Conservation (phyloP, 1,140 invertebrate genomes). For the Calephelis nemesis region DNA sequence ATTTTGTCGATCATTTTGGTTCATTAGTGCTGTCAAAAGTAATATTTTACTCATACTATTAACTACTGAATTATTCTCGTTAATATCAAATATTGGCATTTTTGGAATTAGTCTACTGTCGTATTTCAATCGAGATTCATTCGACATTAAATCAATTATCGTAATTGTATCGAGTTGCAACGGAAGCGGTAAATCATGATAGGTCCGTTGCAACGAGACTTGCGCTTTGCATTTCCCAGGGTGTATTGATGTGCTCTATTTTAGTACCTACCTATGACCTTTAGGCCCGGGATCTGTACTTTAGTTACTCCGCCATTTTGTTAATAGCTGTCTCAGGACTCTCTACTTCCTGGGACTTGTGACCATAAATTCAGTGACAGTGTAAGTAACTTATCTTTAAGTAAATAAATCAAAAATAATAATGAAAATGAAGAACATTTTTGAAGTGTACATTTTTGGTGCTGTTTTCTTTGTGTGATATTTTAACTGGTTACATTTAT, state of each 20-base stretch:
- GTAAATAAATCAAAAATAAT: not conserved
- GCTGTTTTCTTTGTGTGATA: too few species aligned
- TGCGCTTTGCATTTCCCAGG: constrained; percentile 31
- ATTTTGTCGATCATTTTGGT: too few species aligned
- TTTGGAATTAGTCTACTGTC: too few species aligned
- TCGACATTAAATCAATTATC: not conserved
- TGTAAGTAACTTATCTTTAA: not conserved
- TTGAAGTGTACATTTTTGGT: too few species aligned
- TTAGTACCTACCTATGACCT: not conserved
- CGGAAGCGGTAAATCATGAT: constrained; percentile 6
- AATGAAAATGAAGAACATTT: too few species aligned
- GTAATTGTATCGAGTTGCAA: constrained; percentile 22
- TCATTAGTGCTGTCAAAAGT: too few species aligned
- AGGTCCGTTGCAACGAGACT: constrained; percentile 24
- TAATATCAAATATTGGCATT: too few species aligned
- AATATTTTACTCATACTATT: too few species aligned
- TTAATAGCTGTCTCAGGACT: not conserved
- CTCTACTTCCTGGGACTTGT: not conserved
- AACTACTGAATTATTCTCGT: too few species aligned
- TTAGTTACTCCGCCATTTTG: not conserved
- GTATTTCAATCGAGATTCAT: not conserved
- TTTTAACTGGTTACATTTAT: too few species aligned
- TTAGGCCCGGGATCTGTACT: constrained; percentile 3
- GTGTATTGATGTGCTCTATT: constrained; percentile 29
- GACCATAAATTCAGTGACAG: not conserved